Conservation (phyloP, 2,888 invertebrate species). For the Frankliniella fusca region DNA sequence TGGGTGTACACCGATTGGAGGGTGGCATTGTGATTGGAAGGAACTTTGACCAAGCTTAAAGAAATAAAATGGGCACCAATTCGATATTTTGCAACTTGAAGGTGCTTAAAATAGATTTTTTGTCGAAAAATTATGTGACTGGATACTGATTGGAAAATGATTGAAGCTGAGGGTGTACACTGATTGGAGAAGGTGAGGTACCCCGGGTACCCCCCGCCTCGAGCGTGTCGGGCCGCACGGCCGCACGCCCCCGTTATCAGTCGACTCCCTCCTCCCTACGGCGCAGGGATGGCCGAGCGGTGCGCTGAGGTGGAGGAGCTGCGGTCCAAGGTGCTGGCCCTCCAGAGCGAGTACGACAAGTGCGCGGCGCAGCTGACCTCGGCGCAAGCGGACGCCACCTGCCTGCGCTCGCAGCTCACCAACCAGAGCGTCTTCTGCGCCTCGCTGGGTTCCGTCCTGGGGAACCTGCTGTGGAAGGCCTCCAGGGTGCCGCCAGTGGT, state of each 20-base stretch:
- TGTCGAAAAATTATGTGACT: too few relatives aligned
- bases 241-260: too few relatives aligned
- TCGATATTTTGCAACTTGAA: too few relatives aligned
- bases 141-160: too few relatives aligned
- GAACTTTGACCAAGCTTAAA: too few relatives aligned
- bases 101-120: too few relatives aligned
- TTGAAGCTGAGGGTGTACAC: too few relatives aligned
- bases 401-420: constrained; percentile 42
- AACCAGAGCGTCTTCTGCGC: constrained; percentile 47
- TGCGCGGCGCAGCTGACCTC: constrained; percentile 42
- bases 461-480: constrained; percentile 47
- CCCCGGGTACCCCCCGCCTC: too few relatives aligned
- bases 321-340: constrained; percentile 36
- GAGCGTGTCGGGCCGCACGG: too few relatives aligned
- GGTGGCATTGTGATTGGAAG: too few relatives aligned
- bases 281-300: constrained; percentile 30
- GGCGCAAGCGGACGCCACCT: constrained; percentile 40
- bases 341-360: constrained; percentile 41
- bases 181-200: constrained; percentile 11
- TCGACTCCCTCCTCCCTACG: neutral
- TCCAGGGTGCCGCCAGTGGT: constrained; percentile 45
- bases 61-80: too few relatives aligned
- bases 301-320: constrained; percentile 33
- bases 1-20: too few relatives aligned
- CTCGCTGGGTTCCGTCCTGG: constrained; percentile 46